A percentile compares a stretch with the other conserved stretches of the same genome.
Evolutionary conservation across 64 coral and sea anemone species (phyloP).

Genomic region (Montipora efflorescens): DNA sequence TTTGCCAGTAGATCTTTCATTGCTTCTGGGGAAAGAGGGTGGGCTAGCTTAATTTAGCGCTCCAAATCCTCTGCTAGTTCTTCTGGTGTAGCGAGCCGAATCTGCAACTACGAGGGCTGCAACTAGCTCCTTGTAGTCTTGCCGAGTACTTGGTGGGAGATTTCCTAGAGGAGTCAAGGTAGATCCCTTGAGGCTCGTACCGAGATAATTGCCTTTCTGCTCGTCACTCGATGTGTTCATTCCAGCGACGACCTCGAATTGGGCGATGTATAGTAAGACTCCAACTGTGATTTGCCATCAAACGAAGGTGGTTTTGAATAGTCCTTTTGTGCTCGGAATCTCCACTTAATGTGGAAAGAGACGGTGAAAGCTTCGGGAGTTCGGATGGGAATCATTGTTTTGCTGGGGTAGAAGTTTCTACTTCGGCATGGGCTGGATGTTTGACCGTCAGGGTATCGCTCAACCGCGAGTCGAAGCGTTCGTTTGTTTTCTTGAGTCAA

Average conservation of each 20-base stretch:
- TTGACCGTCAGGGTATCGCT: not conserved
- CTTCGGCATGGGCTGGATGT: not conserved
- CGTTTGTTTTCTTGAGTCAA: not conserved
- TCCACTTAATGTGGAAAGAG: too few species aligned
- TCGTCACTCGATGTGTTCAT: not conserved
- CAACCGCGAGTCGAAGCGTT: not conserved
- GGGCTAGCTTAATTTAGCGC: not conserved
- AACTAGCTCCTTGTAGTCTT: conserved; percentile 5
- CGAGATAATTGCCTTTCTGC: conserved; percentile 39
- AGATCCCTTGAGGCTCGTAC: conserved; percentile 37
- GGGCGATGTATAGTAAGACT: conserved; percentile 50
- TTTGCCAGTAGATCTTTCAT: conserved; percentile 41
- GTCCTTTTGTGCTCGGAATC: not conserved
- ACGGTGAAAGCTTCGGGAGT: not conserved
- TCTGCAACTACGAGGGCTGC: not conserved
- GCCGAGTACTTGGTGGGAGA: not conserved
- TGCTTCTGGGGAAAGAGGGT: conserved; percentile 40
- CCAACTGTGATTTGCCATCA: conserved; percentile 39
- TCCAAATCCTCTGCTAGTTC: not conserved
- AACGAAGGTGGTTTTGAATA: conserved; percentile 34
- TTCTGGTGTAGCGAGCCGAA: not conserved
- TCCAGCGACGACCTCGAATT: conserved; percentile 58
- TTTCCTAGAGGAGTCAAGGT: conserved; percentile 23
- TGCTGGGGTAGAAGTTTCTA: conserved; percentile 3
- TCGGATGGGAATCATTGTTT: not conserved